Base-by-base conservation (phyloP, 53 echinoderm and acorn worm genomes). In the Astropecten irregularis region DNA sequence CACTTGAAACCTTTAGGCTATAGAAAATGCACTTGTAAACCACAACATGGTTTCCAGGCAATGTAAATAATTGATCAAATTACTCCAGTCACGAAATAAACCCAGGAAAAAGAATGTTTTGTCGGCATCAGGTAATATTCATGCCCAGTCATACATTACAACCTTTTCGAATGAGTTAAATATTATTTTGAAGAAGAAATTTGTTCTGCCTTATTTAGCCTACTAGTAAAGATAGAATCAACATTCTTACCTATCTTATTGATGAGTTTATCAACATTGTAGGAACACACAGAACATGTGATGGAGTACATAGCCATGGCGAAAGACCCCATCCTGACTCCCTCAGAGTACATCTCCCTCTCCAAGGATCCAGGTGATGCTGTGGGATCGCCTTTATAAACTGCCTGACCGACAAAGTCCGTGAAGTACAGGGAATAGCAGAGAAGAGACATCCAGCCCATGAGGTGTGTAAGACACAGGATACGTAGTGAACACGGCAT, bases 351-450 rank as follows among this genome's bases (percentile, higher is more conserved):
- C 39, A 74, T 42, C 23, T 72, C 46, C 61, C 90, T 76, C 53
- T 84, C 88, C 37, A 57, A n/a, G 1, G 99, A 92, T 0, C 95
- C 99, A 11, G 89, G 83, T 16, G 72, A 56, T 1, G 99, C 99
- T 21, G 62, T 68, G 9, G 99, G 99, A 51, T 90, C 86, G 0
- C 99, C 99, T 3, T 92, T 90, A 63, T 99, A 99, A 46, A 99
- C 88, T 55, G 88, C 83, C 65, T 92, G 90, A 3, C 94, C 99
- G 32, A 99, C 95, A 68, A 99, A 99, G 76, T 99, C 99, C 11
- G 99, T 99, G 56, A 99, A 96, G 71, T 96, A 96, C 18, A 96
- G 82, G 1, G 97, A 96, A 79, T 96, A 99, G 77, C 99, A 99
- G 21, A 99, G 77, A 2, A 99, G 90, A 3, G 99, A 99, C 99